Evolutionary conservation across 2,113 vertebrate species (phyloP).

Genomic region (Daboia siamensis): DNA sequence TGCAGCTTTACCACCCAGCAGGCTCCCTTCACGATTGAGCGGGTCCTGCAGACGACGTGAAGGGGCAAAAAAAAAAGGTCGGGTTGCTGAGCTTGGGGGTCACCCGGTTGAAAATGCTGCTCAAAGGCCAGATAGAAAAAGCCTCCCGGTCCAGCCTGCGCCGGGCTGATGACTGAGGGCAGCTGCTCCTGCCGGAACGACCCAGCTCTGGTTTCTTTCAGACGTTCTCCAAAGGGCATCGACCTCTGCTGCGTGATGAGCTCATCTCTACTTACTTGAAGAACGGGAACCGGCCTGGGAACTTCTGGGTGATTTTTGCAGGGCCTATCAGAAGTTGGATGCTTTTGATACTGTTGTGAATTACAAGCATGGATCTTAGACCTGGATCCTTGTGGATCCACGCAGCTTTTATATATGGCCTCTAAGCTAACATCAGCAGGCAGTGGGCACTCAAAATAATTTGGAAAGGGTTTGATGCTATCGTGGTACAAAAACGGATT

Average conservation of each 20-base stretch:
- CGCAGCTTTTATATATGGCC: too few species aligned
- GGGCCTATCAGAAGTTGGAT: not conserved
- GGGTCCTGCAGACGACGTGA: slow-evolving; percentile 36
- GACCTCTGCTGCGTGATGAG: slow-evolving; percentile 16
- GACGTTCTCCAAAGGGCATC: not conserved
- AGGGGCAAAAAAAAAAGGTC: slow-evolving; percentile 55
- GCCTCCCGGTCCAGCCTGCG: slow-evolving; percentile 13
- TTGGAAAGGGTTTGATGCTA: too few species aligned
- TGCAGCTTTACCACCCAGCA: slow-evolving; percentile 42
- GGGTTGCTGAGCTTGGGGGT: slow-evolving; percentile 36
- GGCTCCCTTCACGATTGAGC: slow-evolving; percentile 47
- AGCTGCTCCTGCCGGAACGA: slow-evolving; percentile 31
- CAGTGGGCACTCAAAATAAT: too few species aligned
- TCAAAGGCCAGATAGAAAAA: not conserved
- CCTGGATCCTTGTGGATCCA: not conserved
- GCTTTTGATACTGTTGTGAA: not conserved
- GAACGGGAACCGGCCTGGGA: not conserved
- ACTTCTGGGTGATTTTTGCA: not conserved
- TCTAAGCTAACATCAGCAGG: too few species aligned
- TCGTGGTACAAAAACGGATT: too few species aligned
- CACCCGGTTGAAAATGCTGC: slow-evolving; percentile 42
- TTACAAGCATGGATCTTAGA: not conserved
- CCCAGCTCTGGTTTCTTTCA: slow-evolving; percentile 30
- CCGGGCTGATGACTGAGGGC: slow-evolving; percentile 26
- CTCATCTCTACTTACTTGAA: accelerated